Evolutionary conservation across 1,140 invertebrate species (phyloP), one percentile per base, ranked within the genome.

Genomic region (Apis cerana): DNA sequence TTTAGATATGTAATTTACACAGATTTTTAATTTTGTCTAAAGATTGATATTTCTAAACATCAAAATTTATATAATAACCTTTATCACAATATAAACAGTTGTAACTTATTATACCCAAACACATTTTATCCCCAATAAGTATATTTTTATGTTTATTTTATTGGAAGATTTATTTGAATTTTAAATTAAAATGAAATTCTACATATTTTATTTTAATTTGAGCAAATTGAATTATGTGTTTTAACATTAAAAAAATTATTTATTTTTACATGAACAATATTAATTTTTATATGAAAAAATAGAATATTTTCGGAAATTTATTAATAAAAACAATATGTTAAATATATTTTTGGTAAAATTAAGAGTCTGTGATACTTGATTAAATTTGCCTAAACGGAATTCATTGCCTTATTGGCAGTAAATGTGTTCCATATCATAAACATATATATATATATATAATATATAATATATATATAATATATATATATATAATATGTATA

Each of bases 1-100:
- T 87, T 84, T 79, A 88, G 65, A 64, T 21, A 67, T 59, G 59
- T 88, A 88, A 88, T 87, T 83, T 54, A 70, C 74, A 83, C 78
- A 84, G 77, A 67, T 88, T 88, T 83, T 80, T 88, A 80, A 88
- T 83, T 88, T 88, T 78, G 67, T 33, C 62, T 75, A 78, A 83
- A 85, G 50, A 71, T 77, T 15, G 8, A 48, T 13, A 43, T 7
- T 13, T 7, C 27, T 70, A 27, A 52, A 79, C 17, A 3, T 9
- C 56, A 68, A 48, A 59, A 76, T 19, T 50, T 58, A 15, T 43
- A 11, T n/a, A 77, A 56, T 52, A n/a, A 43, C 27, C 21, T 67
- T 56, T 15, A 7, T 58, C 19, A 19, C 21, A 67, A 10, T 43
- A 56, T 13, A 67, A 67, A 56, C 4, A 27, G 19, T 5, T 77